These are phyloP conservation scores for Crenuchus spilurus DNA, from an alignment of 2,797 vertebrate genomes.

Conservation along the genomic window DNA sequence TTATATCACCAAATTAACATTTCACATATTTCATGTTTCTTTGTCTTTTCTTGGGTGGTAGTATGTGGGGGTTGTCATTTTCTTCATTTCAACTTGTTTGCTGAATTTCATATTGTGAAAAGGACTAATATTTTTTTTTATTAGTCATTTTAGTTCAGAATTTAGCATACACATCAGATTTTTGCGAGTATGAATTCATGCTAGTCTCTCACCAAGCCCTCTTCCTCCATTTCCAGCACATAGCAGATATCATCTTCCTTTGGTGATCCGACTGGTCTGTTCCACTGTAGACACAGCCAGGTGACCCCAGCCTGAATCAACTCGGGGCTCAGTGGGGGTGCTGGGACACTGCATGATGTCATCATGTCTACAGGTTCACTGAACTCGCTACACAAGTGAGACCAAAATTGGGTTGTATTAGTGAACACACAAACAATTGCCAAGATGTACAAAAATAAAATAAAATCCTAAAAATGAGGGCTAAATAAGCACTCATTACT, in stretches of 20 bases:
- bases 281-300: conserved; percentile 93
- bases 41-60: too few species aligned
- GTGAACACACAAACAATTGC: conserved; percentile 45
- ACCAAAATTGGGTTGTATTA: not conserved
- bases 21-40: too few species aligned
- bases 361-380: conserved; percentile 94
- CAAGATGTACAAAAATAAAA: too few species aligned
- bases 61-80: too few species aligned
- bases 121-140: too few species aligned
- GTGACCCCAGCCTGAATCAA: conserved; percentile 90
- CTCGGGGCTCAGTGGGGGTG: conserved; percentile 88
- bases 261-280: conserved; percentile 89
- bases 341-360: conserved; percentile 96
- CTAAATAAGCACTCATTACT: not conserved
- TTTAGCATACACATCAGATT: not conserved
- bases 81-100: too few species aligned
- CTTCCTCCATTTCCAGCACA: conserved; percentile 97
- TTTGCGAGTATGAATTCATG: conserved; percentile 12
- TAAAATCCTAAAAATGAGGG: not conserved
- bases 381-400: conserved; percentile 84
- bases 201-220: conserved; percentile 85
- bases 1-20: too few species aligned
- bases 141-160: not conserved
- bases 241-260: conserved; percentile 95
- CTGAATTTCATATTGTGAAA: too few species aligned